Evolutionary conservation across 2,797 vertebrate genomes (phyloP).

Genomic region (Coregonus ussuriensis): DNA sequence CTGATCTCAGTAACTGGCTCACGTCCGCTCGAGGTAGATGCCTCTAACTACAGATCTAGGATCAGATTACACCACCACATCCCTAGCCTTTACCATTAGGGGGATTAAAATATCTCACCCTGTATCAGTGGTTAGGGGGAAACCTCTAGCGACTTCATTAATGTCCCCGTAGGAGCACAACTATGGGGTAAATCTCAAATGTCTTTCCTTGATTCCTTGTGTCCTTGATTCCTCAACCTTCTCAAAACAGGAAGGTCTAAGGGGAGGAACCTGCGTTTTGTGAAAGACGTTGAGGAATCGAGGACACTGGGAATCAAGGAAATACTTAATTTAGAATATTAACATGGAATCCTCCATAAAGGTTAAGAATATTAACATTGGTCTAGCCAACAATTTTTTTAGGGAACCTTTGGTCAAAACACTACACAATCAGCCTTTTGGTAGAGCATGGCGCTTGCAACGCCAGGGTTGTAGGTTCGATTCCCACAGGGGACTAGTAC

Average conservation of each 20-base stretch:
- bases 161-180: not conserved
- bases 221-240: not conserved
- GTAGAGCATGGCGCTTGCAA: too few species aligned
- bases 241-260: not conserved
- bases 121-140: not conserved
- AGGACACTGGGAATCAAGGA: not conserved
- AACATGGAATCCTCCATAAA: not conserved
- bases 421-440: too few species aligned
- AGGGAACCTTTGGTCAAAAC: too few species aligned
- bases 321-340: not conserved
- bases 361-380: too few species aligned
- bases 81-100: not conserved
- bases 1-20: not conserved
- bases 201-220: not conserved
- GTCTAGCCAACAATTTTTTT: too few species aligned
- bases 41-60: not conserved
- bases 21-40: not conserved
- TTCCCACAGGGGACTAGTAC: too few species aligned
- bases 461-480: too few species aligned
- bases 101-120: not conserved
- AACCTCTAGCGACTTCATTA: not conserved
- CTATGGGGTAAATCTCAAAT: not conserved
- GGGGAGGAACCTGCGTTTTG: not conserved
- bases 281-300: not conserved
- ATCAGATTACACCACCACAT: not conserved